Evolutionary conservation across 2,797 vertebrate genomes (phyloP), one percentile per base, ranked within the genome.

Genomic region (Poeciliopsis presidionis): DNA sequence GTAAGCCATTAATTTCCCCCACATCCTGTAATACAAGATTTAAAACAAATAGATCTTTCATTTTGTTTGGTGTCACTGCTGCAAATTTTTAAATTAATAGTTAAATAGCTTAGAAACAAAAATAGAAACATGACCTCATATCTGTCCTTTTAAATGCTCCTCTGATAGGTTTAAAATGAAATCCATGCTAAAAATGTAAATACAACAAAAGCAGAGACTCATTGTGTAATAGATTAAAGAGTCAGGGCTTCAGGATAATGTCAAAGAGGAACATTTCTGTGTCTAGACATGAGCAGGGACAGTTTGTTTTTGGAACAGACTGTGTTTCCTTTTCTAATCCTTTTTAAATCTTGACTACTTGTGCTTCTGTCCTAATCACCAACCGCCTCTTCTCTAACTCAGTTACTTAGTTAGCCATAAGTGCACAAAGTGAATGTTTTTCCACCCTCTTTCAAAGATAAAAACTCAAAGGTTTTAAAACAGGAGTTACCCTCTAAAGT

Each of bases 371-470:
- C 43, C 43, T 28, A 46, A 70, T 70, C n/a, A 45, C 67, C 41
- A 70, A 46, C 6, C 13, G 1, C 67, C 41, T 14, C 41, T 16
- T 46, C 16, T 46, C 12, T 70, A 70, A 70, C 41, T 28, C n/a
- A 28, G 67, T 70, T 70, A 70, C 67, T 70, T n/a, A 45, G 67
- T 70, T 45, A 70, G 43, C 13, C 2, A 45, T 70, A 46, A 70
- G 41, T 16, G 3, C 45, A 45, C 36, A 41, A 43, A 69, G 39
- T 69, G 39, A 12, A 25, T n/a, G 25, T 45, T 45, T 45, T 45
- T 43, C 11, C 2, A 13, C 1, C 12, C 41, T n/a, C 11, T 70
- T 46, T 20, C 41, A 46, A 45, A 46, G 12, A 28, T n/a, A 70
- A 46, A 70, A 46, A 6, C 41, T 41, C 12, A 5, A 65, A 63